Base-by-base conservation (phyloP, 2,113 vertebrate species). In the Apodemus speciosus region DNA sequence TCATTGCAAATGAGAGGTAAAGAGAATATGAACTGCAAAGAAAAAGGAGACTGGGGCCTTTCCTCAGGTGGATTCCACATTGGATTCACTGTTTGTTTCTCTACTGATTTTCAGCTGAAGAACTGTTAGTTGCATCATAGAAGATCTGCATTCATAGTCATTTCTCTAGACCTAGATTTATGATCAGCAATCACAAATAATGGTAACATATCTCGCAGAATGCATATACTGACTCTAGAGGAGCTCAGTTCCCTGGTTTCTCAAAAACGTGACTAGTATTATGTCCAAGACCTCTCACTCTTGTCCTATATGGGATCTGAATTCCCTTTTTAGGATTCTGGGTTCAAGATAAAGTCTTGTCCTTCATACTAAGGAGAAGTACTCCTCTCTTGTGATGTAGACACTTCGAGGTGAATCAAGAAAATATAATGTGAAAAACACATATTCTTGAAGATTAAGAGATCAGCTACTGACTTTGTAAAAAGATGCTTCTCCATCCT, bases 401-500 rank as follows among this genome's bases (percentile, higher is more conserved):
- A 18, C 25, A 46, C 7, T 56, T 66, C 51, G 15, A 69, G 21
- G 56, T 7, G 66, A 79, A 56, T 9, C 35, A 73, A 49, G 1
- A 0, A 64, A 9, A 38, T 3, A 11, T 30, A 21, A 79, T 49
- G 2, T 14, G 38, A 85, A 64, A 75, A 64, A 38, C 11, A 7
- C 9, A 58, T 69, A 27, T 35, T 72, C 72, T 60, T 76, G 80
- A 58, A 92, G 2, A 10, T 4, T 6, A 0, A 2, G 0, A n/a
- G 51, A 64, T 40, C 1, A 21, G 21, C 23, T 14, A 21, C 1
- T 35, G 53, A n/a, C 64, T 40, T 7, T n/a, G 38, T 5, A 23
- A 64, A 25, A 88, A 4, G 9, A 6, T 58, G 6, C 0, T 56
- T n/a, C 6, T 62, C n/a, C 0, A 3, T n/a, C 0, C 30, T 16